Evolutionary conservation across 2,113 vertebrate genomes (phyloP).

Genomic region (Struthio camelus): DNA sequence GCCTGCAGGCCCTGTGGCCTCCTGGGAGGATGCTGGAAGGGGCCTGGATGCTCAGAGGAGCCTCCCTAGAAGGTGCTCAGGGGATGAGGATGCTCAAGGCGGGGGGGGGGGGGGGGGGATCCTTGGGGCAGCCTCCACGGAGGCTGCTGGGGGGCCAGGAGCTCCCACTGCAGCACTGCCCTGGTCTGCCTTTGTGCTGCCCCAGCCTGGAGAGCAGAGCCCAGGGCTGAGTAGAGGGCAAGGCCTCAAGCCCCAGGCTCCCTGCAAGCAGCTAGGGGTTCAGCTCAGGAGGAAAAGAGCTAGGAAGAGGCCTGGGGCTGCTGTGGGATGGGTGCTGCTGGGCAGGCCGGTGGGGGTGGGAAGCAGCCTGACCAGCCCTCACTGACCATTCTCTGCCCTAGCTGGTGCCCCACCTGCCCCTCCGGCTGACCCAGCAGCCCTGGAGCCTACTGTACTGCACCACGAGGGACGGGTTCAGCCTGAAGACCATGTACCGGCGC

Average conservation of each 20-base stretch:
- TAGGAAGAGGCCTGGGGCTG: no score
- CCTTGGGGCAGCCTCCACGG: not conserved
- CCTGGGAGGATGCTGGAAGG: not conserved
- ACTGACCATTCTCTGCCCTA: not conserved
- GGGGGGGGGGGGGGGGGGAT: no score
- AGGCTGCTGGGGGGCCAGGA: no score
- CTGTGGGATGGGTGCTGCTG: no score
- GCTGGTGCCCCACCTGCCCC: slow-evolving; percentile 12
- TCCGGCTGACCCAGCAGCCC: not conserved
- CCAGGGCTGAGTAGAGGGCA: not conserved
- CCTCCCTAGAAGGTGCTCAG: not conserved
- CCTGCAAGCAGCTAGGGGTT: not conserved
- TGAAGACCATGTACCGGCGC: not conserved
- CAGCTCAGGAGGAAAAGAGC: no score
- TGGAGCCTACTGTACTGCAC: slow-evolving; percentile 14
- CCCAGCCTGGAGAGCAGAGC: not conserved
- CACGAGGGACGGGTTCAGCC: not conserved
- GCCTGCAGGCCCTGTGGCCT: no score
- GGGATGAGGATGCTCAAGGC: no score
- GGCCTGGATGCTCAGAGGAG: not conserved
- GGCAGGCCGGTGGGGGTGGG: no score
- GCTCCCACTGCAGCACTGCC: no score
- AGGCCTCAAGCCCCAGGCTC: not conserved
- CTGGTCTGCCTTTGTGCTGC: no score
- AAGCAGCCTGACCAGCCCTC: not conserved